Conservation (phyloP, 2,113 vertebrate species). For the Scomber colias region DNA sequence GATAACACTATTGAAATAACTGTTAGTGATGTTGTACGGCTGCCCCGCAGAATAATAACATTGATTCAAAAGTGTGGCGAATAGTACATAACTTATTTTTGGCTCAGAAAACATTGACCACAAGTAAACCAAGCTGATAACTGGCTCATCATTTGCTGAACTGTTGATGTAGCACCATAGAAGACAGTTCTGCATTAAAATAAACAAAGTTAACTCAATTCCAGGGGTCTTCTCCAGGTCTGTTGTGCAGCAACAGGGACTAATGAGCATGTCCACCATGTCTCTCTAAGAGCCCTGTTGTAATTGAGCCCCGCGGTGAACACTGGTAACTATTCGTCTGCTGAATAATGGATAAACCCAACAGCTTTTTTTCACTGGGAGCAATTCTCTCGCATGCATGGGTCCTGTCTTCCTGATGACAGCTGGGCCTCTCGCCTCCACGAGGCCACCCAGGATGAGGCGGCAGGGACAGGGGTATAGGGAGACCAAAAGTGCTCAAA, state of each 20-base stretch:
- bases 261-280: conserved; percentile 7
- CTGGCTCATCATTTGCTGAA: neutral
- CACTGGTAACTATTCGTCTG: conserved; percentile 63
- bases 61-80: neutral
- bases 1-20: conserved; percentile 27
- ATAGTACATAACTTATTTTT: neutral
- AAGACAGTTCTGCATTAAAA: conserved; percentile 26
- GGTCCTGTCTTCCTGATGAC: conserved; percentile 51
- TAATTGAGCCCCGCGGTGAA: conserved; percentile 62
- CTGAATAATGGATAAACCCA: conserved; percentile 75
- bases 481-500: conserved; percentile 3
- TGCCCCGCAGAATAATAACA: conserved; percentile 33
- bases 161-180: neutral
- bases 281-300: conserved; percentile 37
- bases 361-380: conserved; percentile 59
- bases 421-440: conserved; percentile 51
- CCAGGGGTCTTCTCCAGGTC: conserved; percentile 7
- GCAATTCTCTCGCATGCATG: conserved; percentile 60
- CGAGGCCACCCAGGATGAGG: conserved; percentile 9
- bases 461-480: neutral
- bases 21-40: neutral
- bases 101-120: neutral
- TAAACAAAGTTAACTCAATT: conserved; percentile 27
- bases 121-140: neutral
- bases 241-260: conserved; percentile 24